A percentile compares a stretch with the other conserved stretches of the same genome.
Evolutionary conservation across 2,113 vertebrate species (phyloP).

Genomic region (Cephalopholis sonnerati): DNA sequence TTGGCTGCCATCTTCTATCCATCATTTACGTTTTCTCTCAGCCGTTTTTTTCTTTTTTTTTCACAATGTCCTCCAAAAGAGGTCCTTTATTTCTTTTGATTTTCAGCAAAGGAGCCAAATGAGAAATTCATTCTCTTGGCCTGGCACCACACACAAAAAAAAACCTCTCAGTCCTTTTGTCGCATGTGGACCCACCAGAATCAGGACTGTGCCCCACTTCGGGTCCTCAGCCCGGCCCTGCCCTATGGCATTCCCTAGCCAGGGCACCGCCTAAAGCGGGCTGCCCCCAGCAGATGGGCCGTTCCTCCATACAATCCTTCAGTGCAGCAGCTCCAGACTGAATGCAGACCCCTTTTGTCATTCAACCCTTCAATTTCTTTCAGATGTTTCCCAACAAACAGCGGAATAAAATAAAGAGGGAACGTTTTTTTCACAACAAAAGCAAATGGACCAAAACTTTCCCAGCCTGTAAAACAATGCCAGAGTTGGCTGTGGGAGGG

Average conservation of each 20-base stretch:
- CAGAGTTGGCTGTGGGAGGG: constrained; percentile 70
- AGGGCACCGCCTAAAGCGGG: constrained; percentile 60
- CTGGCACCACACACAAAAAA: constrained; percentile 41
- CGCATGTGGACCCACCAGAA: constrained; percentile 60
- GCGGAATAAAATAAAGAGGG: constrained; percentile 82
- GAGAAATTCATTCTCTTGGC: constrained; percentile 49
- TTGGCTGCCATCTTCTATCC: constrained; percentile 22
- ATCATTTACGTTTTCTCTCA: constrained; percentile 30
- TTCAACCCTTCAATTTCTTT: constrained; percentile 84
- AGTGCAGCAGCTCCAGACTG: constrained; percentile 73
- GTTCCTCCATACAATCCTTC: constrained; percentile 74
- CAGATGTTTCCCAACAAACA: constrained; percentile 89
- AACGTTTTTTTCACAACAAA: constrained; percentile 76
- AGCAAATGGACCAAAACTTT: constrained; percentile 84
- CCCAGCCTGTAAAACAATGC: constrained; percentile 84
- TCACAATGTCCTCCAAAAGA: constrained; percentile 4
- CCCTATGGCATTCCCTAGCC: constrained; percentile 70
- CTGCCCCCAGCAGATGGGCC: constrained; percentile 78
- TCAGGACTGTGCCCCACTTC: constrained; percentile 41
- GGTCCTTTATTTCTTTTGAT: constrained; percentile 46
- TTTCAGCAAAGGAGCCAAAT: constrained; percentile 50
- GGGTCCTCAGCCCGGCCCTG: constrained; percentile 42
- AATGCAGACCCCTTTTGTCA: constrained; percentile 79
- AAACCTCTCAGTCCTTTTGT: constrained; percentile 42
- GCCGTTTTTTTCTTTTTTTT: background rate